Base-by-base conservation (phyloP, 2,113 vertebrate species). In the Caranx melampygus region DNA sequence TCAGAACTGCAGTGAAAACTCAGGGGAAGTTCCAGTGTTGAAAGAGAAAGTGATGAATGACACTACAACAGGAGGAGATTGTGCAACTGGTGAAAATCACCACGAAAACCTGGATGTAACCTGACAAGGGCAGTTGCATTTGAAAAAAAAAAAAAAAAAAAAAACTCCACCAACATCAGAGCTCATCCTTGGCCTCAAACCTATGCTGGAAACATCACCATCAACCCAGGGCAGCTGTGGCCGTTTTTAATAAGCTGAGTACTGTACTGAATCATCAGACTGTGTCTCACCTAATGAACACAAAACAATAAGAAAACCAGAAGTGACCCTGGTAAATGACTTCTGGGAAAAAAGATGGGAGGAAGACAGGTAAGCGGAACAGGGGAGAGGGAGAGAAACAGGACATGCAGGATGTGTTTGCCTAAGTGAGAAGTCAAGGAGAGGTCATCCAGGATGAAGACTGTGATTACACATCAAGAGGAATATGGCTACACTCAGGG, bases 11-110 rank as follows among this genome's bases (percentile, higher is more conserved):
- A 34, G 74, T 57, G 64, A 67, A 81, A 75, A 85, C 20, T 70
- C 20, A 26, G 35, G 82, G 86, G 87, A 81, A 87, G 87, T 87
- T 83, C 86, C 87, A 40, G 0, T 12, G 64, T 20, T 83, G 79
- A 85, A 80, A 86, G 78, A 90, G 84, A 91, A 87, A 82, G 73
- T 79, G 60, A 83, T 79, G 65, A 78, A 79, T 79, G 78, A 70
- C 58, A 67, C 59, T 45, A 54, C 40, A 58, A 62, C 34, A 61
- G 68, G 55, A 59, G 72, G 69, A 64, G 49, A 51, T 81, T 54
- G 72, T 34, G 60, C 61, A 85, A 58, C 1, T 12, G 15, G 26
- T 61, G 54, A 75, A 42, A 42, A 77, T 81, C 49, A 58, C 58
- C 0, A 0, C 45, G 59, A 59, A 60, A 70, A 77, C 49, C 12